Base-by-base conservation (phyloP, 2,888 invertebrate genomes). In the Nasonovia ribisnigri region DNA sequence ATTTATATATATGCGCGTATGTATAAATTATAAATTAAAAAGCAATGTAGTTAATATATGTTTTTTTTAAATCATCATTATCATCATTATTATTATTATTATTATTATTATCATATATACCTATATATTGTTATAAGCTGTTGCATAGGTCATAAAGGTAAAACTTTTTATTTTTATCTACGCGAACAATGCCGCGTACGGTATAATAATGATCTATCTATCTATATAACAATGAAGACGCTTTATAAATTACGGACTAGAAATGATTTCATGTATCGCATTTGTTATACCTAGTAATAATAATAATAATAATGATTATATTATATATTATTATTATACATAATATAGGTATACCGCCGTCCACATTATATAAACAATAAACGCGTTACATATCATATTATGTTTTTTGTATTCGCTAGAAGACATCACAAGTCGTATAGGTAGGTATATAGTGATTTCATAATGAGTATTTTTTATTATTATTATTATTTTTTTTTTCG, bases 211-310 rank as follows among this genome's bases (percentile, higher is more conserved):
- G 13, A 77, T 84, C 84, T 29, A 60, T 57, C 48, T 29, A 60
- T 43, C 57, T 89, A 42, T 84, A 91, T 84, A 91, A 91, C 84
- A 91, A 91, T 86, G 91, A 91, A 91, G 84, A 91, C 91, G 57
- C 42, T 84, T 43, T 77, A 77, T 36, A 86, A 91, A 91, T 91
- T 84, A 86, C 54, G 84, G 42, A 54, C 36, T 91, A 43, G 91
- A 91, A 91, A 91, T 20, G 51, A 84, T 90, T 90, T 51, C 77
- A 77, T 77, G 90, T 51, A 67, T 60, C 57, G 88, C 90, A 46
- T 60, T 89, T 60, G 57, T 54, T 54, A 51, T 8, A 88, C 42
- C 42, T 57, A 88, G 51, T 87, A 57, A 4, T 54, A 20, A 54
- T 51, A 51, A 16, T 51, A 60, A 67, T 67, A 67, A 67, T 36